Percentiles rank a stretch among this genome's conserved stretches.
phyloP scores from a whole-genome alignment of 2,113 vertebrate species.

The Podilymbus podiceps region DNA sequence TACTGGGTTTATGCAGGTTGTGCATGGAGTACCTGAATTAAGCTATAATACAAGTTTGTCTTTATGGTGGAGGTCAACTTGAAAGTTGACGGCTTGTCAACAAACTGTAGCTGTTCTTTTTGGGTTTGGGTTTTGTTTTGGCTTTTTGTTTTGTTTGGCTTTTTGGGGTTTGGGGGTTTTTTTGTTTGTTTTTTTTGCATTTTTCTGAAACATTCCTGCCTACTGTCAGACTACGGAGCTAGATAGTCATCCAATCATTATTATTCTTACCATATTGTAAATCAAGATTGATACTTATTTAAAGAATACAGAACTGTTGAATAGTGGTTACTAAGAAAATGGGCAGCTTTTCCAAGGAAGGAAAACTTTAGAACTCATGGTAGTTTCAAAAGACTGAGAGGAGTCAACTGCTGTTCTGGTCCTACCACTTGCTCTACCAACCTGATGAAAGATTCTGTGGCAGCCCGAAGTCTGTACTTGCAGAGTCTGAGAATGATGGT shows the following conservation, averaged over 20 bases:
- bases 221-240: background rate
- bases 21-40: background rate
- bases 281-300: background rate
- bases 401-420: background rate
- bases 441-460: background rate
- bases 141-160: background rate
- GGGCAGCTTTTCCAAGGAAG: background rate
- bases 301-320: background rate
- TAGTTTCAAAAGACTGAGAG: background rate
- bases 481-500: accelerated
- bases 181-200: background rate
- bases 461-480: background rate
- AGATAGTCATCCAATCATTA: background rate
- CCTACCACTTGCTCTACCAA: background rate
- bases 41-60: background rate
- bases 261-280: background rate
- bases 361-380: background rate
- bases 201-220: background rate
- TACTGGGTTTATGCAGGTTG: background rate
- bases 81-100: background rate
- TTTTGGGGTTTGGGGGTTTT: background rate
- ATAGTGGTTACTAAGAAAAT: background rate
- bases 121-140: no score
- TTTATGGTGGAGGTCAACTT: background rate
- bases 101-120: background rate